Base-by-base conservation (phyloP, 2,888 invertebrate species). In the Oxytorus armatus region DNA sequence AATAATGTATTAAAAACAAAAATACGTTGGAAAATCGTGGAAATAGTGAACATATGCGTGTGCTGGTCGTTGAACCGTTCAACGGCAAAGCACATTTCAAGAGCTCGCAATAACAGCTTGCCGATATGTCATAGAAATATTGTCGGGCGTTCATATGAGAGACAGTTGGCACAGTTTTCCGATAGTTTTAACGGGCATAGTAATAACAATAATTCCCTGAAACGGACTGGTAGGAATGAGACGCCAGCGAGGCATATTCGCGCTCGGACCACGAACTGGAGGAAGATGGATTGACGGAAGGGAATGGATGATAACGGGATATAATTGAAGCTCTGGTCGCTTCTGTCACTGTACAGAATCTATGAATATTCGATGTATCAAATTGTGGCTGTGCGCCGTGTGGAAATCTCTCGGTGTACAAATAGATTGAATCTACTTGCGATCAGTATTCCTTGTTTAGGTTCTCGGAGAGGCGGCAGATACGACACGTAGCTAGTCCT, bases 91-190 rank as follows among this genome's bases (percentile, higher is more conserved):
- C 21, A 61, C 23, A 61, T 55, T 59, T 29, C 36, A 51, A 21
- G 8, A 61, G 42, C 21, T 16, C 16, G 51, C 66, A 53, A 53
- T 53, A 53, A 39, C 33, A 21, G 49, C 18, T 21, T 18, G 18
- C 33, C 73, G 68, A 78, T 73, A 61, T 39, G 68, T 74, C 73
- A 68, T 53, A 16, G 53, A 68, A 65, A 66, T 78, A 68, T 66
- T 51, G 65, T 36, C 11, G 53, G 16, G 55, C 36, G 53, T 36
- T 53, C 70, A 33, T n/a, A n/a, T 18, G 44, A 55, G 47, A 68
- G 53, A 68, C 44, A 61, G 59, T 68, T 61, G 47, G 53, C 68
- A 68, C 61, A 73, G 73, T 61, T 78, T 74, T 78, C 68, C 78
- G 39, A 78, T 78, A 78, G 65, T 33, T 69, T 25, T 0, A 11